These are phyloP conservation scores for Cnemophilus loriae DNA, from an alignment of 2,113 vertebrate species.

Conservation along the genomic window DNA sequence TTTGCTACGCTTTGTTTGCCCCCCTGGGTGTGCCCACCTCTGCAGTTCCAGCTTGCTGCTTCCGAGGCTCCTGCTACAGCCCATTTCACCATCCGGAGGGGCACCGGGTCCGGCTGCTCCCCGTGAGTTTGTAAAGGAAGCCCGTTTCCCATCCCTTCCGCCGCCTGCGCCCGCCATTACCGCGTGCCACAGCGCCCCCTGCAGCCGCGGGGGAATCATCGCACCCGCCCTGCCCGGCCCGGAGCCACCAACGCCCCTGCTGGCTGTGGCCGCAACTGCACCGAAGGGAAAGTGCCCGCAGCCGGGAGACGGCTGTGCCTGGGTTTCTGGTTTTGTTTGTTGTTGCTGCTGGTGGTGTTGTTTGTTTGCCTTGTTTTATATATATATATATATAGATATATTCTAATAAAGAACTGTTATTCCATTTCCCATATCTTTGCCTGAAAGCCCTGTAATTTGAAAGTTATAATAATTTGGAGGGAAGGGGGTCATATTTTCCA, in stretches of 20 bases:
- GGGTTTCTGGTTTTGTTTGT: neutral
- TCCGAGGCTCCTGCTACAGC: neutral
- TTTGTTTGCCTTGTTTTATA: too few relatives aligned
- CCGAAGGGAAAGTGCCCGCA: accelerated
- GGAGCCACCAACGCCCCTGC: neutral
- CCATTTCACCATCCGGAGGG: accelerated
- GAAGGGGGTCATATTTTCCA: neutral
- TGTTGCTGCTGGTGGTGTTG: too few relatives aligned
- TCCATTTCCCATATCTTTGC: neutral
- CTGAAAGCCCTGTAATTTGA: neutral
- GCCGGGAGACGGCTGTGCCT: accelerated
- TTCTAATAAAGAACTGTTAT: neutral
- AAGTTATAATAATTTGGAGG: neutral
- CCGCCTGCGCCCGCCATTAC: neutral
- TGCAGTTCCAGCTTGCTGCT: neutral
- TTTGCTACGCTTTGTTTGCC: neutral
- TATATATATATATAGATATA: neutral
- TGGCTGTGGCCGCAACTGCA: accelerated
- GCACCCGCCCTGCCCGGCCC: accelerated
- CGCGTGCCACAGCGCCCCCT: neutral
- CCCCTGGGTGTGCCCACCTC: accelerated
- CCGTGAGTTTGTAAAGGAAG: accelerated
- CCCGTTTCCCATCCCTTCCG: accelerated
- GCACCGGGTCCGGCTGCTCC: neutral
- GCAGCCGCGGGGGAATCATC: accelerated